These are phyloP conservation scores for Mormyrus proboscirostris DNA, from an alignment of 2,797 vertebrate species.

Conservation along the genomic window DNA sequence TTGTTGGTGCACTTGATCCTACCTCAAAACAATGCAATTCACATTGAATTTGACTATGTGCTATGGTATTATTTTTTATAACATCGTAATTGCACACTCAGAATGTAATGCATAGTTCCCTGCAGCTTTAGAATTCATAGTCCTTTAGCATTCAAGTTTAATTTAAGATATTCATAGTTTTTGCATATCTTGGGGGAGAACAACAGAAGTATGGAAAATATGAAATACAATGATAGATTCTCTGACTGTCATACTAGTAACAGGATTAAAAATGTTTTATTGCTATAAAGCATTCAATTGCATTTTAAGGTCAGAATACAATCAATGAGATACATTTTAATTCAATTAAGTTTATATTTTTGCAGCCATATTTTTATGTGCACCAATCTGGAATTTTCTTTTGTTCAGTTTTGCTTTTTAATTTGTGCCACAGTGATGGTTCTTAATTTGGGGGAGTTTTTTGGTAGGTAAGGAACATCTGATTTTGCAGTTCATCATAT, in stretches of 20 bases:
- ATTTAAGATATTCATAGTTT: not conserved
- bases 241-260: not conserved
- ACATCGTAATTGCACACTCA: not conserved
- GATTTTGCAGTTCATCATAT: not conserved
- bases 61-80: not conserved
- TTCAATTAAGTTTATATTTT: not conserved
- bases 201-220: not conserved
- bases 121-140: not conserved
- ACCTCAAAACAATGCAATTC: not conserved
- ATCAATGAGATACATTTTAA: not conserved
- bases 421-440: not conserved
- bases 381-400: not conserved
- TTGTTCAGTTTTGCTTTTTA: not conserved
- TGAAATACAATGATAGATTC: not conserved
- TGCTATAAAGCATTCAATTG: not conserved
- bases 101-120: not conserved
- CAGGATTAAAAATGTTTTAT: not conserved
- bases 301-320: not conserved
- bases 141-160: not conserved
- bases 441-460: not conserved
- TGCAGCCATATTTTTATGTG: not conserved
- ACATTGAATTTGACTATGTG: not conserved
- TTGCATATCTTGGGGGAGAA: not conserved
- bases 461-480: not conserved
- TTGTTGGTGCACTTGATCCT: not conserved